These are phyloP conservation scores for Drosophila sp. DNA, from an alignment of 1,140 invertebrate species.

Conservation along the genomic window DNA sequence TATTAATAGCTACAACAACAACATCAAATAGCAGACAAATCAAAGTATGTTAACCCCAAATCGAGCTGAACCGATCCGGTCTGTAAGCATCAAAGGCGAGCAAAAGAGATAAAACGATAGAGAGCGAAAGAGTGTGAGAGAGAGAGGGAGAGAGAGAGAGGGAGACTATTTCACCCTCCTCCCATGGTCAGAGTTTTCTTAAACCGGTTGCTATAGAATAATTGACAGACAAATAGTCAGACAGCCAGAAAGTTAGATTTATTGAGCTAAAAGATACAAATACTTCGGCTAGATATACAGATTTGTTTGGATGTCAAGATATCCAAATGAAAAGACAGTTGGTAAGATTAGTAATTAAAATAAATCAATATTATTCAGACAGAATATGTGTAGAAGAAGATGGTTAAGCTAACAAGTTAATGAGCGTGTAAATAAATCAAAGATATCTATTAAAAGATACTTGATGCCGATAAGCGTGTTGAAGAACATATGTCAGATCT, in stretches of 20 bases:
- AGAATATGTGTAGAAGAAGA: too few relatives aligned
- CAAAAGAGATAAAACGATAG: neutral
- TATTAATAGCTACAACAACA: conserved; percentile 20
- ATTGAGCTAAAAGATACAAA: neutral
- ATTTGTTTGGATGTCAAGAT: neutral
- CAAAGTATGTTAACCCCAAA: conserved; percentile 71
- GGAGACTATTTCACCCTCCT: conserved; percentile 27
- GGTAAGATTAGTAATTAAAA: neutral
- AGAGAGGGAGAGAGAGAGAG: neutral
- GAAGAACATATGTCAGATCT: too few relatives aligned
- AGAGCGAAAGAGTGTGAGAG: neutral
- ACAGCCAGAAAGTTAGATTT: neutral
- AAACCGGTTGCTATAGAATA: conserved; percentile 33
- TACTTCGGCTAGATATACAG: neutral
- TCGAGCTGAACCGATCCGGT: conserved; percentile 54
- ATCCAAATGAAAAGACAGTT: neutral
- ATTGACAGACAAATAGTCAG: conserved; percentile 9
- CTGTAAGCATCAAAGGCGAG: neutral
- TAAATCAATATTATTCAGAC: neutral
- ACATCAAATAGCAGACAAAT: conserved; percentile 46
- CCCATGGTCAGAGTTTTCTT: conserved; percentile 17
- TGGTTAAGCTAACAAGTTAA: neutral
- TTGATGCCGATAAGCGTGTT: too few relatives aligned
- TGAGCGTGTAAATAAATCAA: neutral
- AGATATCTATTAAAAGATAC: too few relatives aligned